A percentile compares a stretch with the other conserved stretches of the same genome.
phyloP scores from a whole-genome alignment of 53 echinoderm and acorn worm genomes.

The Henricia sp. region DNA sequence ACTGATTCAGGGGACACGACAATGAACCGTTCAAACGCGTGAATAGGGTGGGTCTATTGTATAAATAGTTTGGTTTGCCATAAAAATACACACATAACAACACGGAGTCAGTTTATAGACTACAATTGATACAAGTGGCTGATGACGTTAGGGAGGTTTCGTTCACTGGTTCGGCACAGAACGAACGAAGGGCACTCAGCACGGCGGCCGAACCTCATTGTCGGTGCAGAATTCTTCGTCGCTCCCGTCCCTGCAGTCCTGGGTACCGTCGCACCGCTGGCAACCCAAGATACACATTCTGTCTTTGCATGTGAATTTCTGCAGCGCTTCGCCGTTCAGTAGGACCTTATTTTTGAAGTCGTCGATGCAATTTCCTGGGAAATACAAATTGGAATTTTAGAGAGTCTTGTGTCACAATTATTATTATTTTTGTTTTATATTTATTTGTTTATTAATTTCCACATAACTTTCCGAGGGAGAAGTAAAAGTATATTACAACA shows the following conservation, averaged over 20 bases:
- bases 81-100: too few relatives aligned
- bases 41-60: too few relatives aligned
- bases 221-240: constrained; percentile 61
- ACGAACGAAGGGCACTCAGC: not conserved
- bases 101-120: too few relatives aligned
- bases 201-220: constrained; percentile 21
- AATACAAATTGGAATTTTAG: not conserved
- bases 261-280: constrained; percentile 49
- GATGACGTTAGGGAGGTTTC: too few relatives aligned
- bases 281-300: constrained; percentile 71
- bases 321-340: constrained; percentile 38
- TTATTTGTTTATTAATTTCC: too few relatives aligned
- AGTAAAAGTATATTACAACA: too few relatives aligned
- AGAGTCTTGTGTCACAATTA: not conserved
- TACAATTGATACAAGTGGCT: too few relatives aligned
- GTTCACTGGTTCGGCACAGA: not conserved
- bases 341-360: constrained; percentile 58
- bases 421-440: not conserved
- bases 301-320: constrained; percentile 49
- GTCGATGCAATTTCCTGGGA: constrained; percentile 46
- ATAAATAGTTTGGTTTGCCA: too few relatives aligned
- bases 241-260: constrained; percentile 50
- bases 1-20: too few relatives aligned
- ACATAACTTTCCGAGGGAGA: too few relatives aligned
- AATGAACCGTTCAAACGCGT: too few relatives aligned